A percentile compares a stretch with the other conserved stretches of the same genome.
Conservation (phyloP, 2,888 invertebrate genomes). For the Lepidonotus clava region DNA sequence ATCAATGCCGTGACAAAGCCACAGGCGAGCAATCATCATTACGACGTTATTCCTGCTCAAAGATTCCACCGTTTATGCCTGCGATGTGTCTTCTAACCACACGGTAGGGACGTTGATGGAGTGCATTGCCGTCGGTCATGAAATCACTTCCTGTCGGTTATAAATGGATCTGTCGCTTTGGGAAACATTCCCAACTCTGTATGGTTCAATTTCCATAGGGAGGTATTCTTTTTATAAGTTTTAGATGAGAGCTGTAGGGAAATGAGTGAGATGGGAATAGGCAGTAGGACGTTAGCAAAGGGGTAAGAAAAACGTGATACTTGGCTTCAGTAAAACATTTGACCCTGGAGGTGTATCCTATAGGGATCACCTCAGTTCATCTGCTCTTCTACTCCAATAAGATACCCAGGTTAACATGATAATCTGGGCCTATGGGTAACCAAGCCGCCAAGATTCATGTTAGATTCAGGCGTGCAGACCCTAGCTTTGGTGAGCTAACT, state of each 20-base stretch:
- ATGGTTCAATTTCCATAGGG: too few relatives aligned
- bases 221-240: too few relatives aligned
- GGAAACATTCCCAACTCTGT: too few relatives aligned
- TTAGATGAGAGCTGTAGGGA: too few relatives aligned
- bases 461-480: background rate
- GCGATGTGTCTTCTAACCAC: background rate
- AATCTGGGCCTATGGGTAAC: background rate
- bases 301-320: too few relatives aligned
- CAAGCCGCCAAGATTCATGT: slow-evolving; percentile 2
- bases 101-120: background rate
- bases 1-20: background rate
- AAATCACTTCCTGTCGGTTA: slow-evolving; percentile 7
- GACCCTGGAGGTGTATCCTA: background rate
- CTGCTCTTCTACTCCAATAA: slow-evolving; percentile 31
- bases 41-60: background rate
- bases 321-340: background rate
- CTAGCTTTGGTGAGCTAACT: background rate
- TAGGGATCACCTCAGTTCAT: background rate
- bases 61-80: background rate
- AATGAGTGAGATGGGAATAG: background rate
- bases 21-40: background rate
- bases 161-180: background rate
- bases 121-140: background rate
- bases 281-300: background rate
- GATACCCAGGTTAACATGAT: background rate